Evolutionary conservation across 2,888 invertebrate species (phyloP).

Genomic region (Aphrophora alni): DNA sequence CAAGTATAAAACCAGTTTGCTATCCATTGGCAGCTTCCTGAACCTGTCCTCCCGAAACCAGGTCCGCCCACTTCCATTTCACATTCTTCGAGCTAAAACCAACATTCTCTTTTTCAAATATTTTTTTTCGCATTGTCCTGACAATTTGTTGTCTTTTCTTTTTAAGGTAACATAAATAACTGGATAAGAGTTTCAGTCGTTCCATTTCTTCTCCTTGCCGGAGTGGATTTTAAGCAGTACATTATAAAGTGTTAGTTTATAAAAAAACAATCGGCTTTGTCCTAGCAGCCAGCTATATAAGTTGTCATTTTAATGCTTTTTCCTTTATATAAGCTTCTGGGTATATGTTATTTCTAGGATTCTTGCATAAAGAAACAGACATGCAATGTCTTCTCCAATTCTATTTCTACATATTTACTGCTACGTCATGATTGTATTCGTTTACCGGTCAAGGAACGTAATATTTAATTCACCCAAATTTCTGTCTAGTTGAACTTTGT

Average conservation of each 20-base stretch:
- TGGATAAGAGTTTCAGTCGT: neutral
- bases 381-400: no score
- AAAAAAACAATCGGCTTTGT: neutral
- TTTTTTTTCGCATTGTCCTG: neutral
- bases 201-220: neutral
- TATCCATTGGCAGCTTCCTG: conserved; percentile 9
- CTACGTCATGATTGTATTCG: no score
- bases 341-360: no score
- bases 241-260: neutral
- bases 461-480: no score
- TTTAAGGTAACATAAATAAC: neutral
- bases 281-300: neutral
- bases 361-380: neutral
- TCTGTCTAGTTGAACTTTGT: no score
- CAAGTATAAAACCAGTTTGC: neutral
- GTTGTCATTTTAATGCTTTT: neutral
- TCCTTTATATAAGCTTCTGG: neutral
- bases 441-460: no score
- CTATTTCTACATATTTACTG: no score
- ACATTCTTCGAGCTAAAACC: neutral
- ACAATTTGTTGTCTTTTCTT: conserved; percentile 9
- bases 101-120: neutral
- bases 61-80: neutral
- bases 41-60: neutral
- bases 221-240: neutral